A percentile compares a stretch with the other conserved stretches of the same genome.
Conservation (phyloP, 2,113 vertebrate genomes). For the Todiramphus saurophagus region DNA sequence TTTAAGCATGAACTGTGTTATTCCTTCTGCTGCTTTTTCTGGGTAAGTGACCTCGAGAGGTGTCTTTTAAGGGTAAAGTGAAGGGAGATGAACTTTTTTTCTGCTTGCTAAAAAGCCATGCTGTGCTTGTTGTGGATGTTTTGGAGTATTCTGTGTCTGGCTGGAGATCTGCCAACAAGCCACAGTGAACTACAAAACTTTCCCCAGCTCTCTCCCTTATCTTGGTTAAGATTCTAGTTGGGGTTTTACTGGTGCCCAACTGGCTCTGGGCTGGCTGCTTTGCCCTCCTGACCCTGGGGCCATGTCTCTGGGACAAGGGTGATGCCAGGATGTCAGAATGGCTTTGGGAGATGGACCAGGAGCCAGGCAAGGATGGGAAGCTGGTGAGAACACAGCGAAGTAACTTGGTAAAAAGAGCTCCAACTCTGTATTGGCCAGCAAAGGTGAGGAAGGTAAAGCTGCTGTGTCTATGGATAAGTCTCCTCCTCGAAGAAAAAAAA, state of each 20-base stretch:
- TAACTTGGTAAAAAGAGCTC: not conserved
- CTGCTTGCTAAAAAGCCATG: not conserved
- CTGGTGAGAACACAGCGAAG: not conserved
- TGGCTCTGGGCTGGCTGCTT: not conserved
- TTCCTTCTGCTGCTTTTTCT: not conserved
- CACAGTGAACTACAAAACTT: not conserved
- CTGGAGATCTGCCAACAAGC: not conserved
- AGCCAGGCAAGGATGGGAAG: not conserved
- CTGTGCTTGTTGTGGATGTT: not conserved
- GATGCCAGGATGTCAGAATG: not conserved
- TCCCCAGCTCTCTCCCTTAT: not conserved
- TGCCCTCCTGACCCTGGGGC: not conserved
- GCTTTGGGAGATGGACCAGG: not conserved
- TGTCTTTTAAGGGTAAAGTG: not conserved
- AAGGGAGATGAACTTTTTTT: not conserved
- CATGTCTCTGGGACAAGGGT: not conserved
- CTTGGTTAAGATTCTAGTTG: not conserved
- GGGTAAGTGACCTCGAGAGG: not conserved
- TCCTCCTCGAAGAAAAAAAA: not conserved
- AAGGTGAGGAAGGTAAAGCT: not conserved
- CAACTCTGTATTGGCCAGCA: not conserved
- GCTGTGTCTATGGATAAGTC: not conserved
- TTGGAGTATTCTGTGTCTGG: not conserved
- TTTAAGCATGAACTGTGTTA: not conserved
- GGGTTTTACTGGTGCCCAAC: not conserved